Base-by-base conservation (phyloP, 2,888 invertebrate species). In the Neoitamus cyanurus region DNA sequence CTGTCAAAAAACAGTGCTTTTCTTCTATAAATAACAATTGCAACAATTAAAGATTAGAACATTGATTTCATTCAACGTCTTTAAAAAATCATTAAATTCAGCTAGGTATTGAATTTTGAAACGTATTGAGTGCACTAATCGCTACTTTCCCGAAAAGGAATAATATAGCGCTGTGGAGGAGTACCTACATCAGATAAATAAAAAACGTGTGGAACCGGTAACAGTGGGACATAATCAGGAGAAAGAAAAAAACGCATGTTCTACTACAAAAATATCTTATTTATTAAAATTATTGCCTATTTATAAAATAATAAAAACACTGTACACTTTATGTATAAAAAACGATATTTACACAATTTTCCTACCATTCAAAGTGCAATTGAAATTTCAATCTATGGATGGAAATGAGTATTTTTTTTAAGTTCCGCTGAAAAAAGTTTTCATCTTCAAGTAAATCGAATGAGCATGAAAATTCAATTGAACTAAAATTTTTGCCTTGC, bases 311-410 rank as follows among this genome's bases (percentile, higher is more conserved):
- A 77, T 82, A 84, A 86, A 85, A 87, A 87, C 87, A 87, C 87
- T 87, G 87, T 87, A 87, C 87, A 87, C 34, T 84, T 84, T 82
- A 68, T 84, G 82, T 85, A 85, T 85, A 83, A 72, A 58, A 83
- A 83, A 83, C 83, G 58, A 75, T 83, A 83, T 87, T 87, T 87
- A 87, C 87, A 87, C 84, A 85, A 86, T 87, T 87, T 87, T 86
- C 85, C 86, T 86, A 85, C 80, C 80, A 85, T 85, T 80, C 83
- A 84, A 82, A 84, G 78, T 46, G 46, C 34, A 31, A 69, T 69
- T 46, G 69, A 6, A 69, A 82, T 37, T 69, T 82, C 36, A 69
- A 69, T 69, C 58, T 82, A 37, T 58, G 58, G 37, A 69, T 82
- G 68, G 25, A 58, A 69, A 37, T 69, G 68, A 37, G 34, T 69